Percentiles rank a stretch among this genome's conserved stretches.
Evolutionary conservation across 92 coral and sea anemone genomes (phyloP).

Genomic region (Epizoanthus rinbou): DNA sequence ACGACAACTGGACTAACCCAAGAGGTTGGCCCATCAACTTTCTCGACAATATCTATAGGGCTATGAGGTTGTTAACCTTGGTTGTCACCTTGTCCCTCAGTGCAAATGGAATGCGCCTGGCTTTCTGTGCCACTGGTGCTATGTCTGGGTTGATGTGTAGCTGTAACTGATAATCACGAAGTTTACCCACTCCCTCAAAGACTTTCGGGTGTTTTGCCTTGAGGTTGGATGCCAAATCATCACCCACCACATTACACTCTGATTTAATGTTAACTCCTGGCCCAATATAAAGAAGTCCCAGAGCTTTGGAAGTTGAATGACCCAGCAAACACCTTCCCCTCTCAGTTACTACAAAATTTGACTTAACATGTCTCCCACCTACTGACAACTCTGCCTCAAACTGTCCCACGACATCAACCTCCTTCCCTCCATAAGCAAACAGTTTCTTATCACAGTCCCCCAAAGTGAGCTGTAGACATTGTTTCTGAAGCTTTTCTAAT

Average conservation of each 20-base stretch:
- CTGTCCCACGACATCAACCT: constrained; percentile 3
- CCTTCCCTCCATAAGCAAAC: constrained; percentile 13
- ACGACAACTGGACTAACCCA: constrained; percentile 51
- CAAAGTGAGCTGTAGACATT: background rate
- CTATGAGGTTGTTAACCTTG: constrained; percentile 4
- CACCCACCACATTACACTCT: constrained; percentile 7
- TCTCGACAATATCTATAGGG: constrained; percentile 20
- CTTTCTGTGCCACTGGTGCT: constrained; percentile 29
- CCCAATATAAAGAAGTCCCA: constrained; percentile 21
- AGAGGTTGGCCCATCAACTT: constrained; percentile 31
- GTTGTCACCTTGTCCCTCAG: constrained; percentile 17
- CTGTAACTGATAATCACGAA: constrained; percentile 14
- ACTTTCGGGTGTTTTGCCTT: constrained; percentile 22
- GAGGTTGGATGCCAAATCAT: constrained; percentile 10
- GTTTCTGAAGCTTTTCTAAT: background rate
- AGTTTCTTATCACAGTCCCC: background rate
- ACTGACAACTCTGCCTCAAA: background rate
- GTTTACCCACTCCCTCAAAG: constrained; percentile 41
- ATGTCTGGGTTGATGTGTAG: constrained; percentile 15
- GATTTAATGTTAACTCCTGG: background rate
- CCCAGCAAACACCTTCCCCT: constrained; percentile 19
- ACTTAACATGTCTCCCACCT: no score
- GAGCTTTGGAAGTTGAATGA: constrained; percentile 13
- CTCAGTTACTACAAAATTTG: no score
- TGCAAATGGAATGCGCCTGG: constrained; percentile 19